These are phyloP conservation scores for Hiodon tergisus DNA, from an alignment of 2,113 vertebrate genomes.

Conservation along the genomic window DNA sequence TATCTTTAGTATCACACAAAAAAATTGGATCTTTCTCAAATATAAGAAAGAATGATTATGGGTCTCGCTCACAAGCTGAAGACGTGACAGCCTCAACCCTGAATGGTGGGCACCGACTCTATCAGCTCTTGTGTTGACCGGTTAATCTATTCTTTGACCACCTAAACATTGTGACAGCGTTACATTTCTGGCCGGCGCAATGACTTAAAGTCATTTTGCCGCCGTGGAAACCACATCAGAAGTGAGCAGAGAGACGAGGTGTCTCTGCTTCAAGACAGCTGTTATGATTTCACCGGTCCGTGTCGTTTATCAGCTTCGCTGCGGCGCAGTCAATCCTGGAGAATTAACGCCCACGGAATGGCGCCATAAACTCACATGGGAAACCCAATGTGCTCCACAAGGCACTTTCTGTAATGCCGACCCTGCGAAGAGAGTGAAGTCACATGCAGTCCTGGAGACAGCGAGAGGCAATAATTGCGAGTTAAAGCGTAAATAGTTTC, in stretches of 20 bases:
- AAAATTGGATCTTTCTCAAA: too few relatives aligned
- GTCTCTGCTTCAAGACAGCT: conserved; percentile 9
- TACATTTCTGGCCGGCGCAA: not conserved
- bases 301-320: not conserved
- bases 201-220: not conserved
- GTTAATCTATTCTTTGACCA: too few relatives aligned
- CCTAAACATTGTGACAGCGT: not conserved
- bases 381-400: not conserved
- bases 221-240: not conserved
- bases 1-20: too few relatives aligned
- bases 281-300: not conserved
- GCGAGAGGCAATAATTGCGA: conserved; percentile 43
- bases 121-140: too few relatives aligned
- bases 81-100: too few relatives aligned
- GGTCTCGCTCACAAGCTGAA: too few relatives aligned
- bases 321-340: not conserved
- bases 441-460: conserved; percentile 33
- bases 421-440: conserved; percentile 17
- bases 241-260: not conserved
- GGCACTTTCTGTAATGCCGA: conserved; percentile 28
- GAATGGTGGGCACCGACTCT: too few relatives aligned
- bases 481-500: conserved; percentile 42
- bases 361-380: not conserved
- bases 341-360: conserved; percentile 17
- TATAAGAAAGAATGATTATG: too few relatives aligned